These are phyloP conservation scores for Phaonia tiefii DNA, from an alignment of 2,888 invertebrate species.

Conservation along the genomic window DNA sequence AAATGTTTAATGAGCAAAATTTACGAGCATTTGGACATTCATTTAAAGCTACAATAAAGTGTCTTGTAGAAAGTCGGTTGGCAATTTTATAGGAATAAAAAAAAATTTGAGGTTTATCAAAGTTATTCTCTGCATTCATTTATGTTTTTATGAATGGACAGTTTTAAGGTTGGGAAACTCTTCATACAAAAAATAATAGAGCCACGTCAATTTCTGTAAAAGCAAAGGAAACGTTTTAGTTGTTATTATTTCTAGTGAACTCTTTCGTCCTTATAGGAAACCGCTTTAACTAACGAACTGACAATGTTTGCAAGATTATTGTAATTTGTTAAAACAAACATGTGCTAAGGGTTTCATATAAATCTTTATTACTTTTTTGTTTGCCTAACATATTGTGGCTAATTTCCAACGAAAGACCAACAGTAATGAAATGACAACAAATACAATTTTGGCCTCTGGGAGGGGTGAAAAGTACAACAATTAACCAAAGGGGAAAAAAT, in stretches of 20 bases:
- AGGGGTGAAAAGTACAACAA: background rate
- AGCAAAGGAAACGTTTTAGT: too few relatives aligned
- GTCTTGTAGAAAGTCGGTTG: too few relatives aligned
- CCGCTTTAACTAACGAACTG: background rate
- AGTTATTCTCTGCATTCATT: too few relatives aligned
- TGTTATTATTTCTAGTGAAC: too few relatives aligned
- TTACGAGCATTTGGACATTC: conserved; percentile 11
- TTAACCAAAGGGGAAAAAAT: background rate
- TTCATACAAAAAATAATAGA: too few relatives aligned
- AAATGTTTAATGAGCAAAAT: conserved; percentile 7
- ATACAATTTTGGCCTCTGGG: background rate
- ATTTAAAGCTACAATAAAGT: background rate
- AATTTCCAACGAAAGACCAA: conserved; percentile 34
- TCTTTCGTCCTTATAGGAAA: too few relatives aligned
- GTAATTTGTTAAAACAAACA: conserved; percentile 52
- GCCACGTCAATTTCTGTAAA: too few relatives aligned
- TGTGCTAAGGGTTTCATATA: conserved; percentile 56
- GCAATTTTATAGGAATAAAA: too few relatives aligned
- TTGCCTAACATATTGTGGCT: conserved; percentile 45
- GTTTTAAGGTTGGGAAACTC: too few relatives aligned
- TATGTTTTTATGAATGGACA: too few relatives aligned
- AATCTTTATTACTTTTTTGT: conserved; percentile 57
- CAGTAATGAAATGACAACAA: background rate
- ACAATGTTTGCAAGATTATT: background rate
- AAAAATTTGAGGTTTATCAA: too few relatives aligned